Conservation (phyloP, 2,113 vertebrate species). For the Anseranas semipalmata region DNA sequence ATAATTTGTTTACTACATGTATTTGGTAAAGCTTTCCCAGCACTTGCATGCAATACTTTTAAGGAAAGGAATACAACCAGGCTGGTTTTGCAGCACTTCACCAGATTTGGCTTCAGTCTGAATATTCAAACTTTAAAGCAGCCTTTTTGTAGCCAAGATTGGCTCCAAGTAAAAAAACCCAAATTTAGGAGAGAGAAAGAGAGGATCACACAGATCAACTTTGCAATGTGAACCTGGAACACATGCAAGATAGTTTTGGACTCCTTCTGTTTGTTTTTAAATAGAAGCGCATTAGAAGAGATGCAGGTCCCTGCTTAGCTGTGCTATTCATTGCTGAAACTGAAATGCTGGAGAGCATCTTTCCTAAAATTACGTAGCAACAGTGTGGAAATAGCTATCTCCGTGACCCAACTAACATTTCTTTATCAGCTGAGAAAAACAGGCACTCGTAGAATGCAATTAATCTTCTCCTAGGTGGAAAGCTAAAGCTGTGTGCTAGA, state of each 20-base stretch:
- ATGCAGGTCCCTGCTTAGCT: not conserved
- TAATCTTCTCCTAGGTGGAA: conserved; percentile 12
- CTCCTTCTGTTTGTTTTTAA: not conserved
- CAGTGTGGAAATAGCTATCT: not conserved
- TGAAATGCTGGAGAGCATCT: not conserved
- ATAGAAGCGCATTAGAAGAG: not conserved
- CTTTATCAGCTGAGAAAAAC: not conserved
- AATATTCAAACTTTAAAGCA: not conserved
- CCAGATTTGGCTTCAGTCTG: not conserved
- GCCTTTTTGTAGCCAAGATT: not conserved
- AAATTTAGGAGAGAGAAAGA: not conserved
- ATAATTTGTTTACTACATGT: not conserved
- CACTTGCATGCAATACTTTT: not conserved
- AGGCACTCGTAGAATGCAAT: not conserved
- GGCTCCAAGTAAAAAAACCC: not conserved
- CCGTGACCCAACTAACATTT: not conserved
- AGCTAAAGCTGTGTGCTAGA: not conserved
- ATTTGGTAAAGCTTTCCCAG: not conserved
- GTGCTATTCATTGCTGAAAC: not conserved
- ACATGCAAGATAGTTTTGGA: not conserved
- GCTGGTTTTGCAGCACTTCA: not conserved
- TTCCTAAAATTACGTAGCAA: not conserved
- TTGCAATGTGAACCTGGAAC: not conserved
- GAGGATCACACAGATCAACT: not conserved
- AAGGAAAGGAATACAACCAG: not conserved